phyloP scores from a whole-genome alignment of 2,888 invertebrate genomes.

The Caenorhabditis sinica region DNA sequence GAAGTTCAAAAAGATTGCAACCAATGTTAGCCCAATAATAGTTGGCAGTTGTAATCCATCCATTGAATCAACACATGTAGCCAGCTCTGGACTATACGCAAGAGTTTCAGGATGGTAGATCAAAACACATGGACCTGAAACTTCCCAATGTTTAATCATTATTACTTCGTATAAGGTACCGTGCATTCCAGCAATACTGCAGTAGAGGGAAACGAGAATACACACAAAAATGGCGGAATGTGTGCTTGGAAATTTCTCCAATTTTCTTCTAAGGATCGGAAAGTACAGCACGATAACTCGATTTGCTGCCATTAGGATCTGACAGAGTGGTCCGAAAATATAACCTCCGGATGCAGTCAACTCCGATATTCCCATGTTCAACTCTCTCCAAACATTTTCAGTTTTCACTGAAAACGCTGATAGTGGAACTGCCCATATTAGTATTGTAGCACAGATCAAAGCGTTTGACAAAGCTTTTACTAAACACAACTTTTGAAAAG shows the following conservation, averaged over 20 bases:
- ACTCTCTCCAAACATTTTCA: slow-evolving; percentile 16
- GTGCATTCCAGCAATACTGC: slow-evolving; percentile 18
- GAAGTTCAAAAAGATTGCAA: slow-evolving; percentile 17
- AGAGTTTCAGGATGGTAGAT: slow-evolving; percentile 52
- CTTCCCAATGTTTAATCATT: too few relatives aligned
- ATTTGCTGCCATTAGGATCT: slow-evolving; percentile 49
- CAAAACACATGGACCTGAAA: slow-evolving; percentile 18
- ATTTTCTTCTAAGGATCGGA: slow-evolving; percentile 21
- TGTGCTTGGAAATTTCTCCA: slow-evolving; percentile 27
- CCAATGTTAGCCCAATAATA: slow-evolving; percentile 13
- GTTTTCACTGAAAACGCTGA: slow-evolving; percentile 24
- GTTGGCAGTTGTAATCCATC: slow-evolving; percentile 16
- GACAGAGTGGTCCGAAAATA: slow-evolving; percentile 47
- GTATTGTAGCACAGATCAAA: slow-evolving; percentile 20
- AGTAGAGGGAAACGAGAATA: slow-evolving; percentile 1
- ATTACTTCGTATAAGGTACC: background rate
- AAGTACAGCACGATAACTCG: slow-evolving; percentile 19
- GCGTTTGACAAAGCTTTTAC: slow-evolving; percentile 33
- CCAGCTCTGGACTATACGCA: slow-evolving; percentile 44
- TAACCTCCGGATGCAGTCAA: slow-evolving; percentile 25
- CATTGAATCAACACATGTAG: slow-evolving; percentile 31
- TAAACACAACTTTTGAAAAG: slow-evolving; percentile 50
- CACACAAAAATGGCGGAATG: slow-evolving; percentile 15
- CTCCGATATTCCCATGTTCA: slow-evolving; percentile 33
- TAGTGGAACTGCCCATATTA: slow-evolving; percentile 53